phyloP scores from a whole-genome alignment of 2,113 vertebrate genomes.

The Rattus norvegicus region DNA sequence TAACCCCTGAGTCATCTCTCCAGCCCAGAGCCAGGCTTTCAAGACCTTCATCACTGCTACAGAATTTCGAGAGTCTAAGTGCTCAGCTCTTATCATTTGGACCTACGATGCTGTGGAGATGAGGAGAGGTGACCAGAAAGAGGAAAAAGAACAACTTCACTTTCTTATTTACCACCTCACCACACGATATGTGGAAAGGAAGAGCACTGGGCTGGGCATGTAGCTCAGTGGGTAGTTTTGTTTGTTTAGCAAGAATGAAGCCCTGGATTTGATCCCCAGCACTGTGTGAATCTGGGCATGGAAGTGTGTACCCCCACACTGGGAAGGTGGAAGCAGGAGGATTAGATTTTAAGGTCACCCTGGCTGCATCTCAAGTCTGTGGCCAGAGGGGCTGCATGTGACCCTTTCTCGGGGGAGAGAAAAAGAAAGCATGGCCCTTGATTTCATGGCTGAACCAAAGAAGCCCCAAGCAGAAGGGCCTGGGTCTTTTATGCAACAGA shows the following conservation, averaged over 20 bases:
- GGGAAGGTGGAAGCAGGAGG: neutral
- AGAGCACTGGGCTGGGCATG: rapidly evolving
- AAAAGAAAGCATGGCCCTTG: neutral
- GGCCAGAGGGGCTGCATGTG: neutral
- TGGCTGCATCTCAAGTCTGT: neutral
- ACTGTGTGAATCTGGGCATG: neutral
- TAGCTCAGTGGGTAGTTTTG: neutral
- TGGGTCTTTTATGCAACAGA: neutral
- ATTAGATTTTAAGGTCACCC: neutral
- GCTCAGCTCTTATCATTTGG: neutral
- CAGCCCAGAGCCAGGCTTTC: neutral
- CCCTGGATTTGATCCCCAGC: neutral
- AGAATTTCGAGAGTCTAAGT: neutral
- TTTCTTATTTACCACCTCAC: neutral
- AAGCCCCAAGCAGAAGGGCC: neutral
- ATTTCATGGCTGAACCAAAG: neutral
- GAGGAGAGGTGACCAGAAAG: no score
- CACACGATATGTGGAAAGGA: neutral
- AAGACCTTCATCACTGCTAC: neutral
- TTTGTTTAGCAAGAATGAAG: neutral
- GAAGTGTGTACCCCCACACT: neutral
- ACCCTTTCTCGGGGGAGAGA: neutral
- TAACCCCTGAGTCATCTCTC: no score
- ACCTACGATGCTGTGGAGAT: neutral
- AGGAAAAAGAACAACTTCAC: neutral